phyloP scores from a whole-genome alignment of 2,888 invertebrate species.

The Hypena proboscidalis region DNA sequence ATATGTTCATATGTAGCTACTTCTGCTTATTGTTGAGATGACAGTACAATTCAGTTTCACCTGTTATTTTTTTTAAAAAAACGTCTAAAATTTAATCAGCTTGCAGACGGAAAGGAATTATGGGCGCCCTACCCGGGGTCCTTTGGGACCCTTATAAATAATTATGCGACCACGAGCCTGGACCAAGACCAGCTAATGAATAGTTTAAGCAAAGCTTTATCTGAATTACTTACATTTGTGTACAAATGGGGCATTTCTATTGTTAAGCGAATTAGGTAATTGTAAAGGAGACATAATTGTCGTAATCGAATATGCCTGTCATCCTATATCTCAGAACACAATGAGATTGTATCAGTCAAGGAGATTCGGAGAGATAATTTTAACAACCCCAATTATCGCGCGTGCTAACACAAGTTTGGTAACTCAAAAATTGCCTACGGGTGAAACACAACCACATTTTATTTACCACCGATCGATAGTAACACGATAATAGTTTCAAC shows the following conservation, averaged over 20 bases:
- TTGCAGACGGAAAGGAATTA: conserved; percentile 35
- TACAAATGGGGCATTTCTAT: conserved; percentile 14
- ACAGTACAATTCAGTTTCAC: conserved; percentile 6
- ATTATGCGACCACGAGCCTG: conserved; percentile 50
- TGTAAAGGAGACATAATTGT: too few species aligned
- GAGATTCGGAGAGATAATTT: too few species aligned
- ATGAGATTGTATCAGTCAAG: too few species aligned
- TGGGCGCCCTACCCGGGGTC: conserved; percentile 37
- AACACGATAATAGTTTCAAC: conserved; percentile 1
- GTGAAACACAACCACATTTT: too few species aligned
- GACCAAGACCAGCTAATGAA: conserved; percentile 48
- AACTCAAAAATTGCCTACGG: too few species aligned
- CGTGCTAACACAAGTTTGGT: too few species aligned
- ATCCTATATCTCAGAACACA: too few species aligned
- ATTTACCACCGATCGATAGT: conserved; percentile 3
- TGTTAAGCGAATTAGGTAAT: not conserved
- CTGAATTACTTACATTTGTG: conserved; percentile 37
- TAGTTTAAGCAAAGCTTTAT: conserved; percentile 57
- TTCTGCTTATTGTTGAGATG: too few species aligned
- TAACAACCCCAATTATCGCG: too few species aligned
- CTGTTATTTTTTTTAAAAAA: conserved; percentile 24
- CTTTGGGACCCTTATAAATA: conserved; percentile 57
- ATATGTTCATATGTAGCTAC: too few species aligned
- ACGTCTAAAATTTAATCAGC: conserved; percentile 26
- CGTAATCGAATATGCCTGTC: too few species aligned